Evolutionary conservation across 2,888 invertebrate species (phyloP), one percentile per base, ranked within the genome.

Genomic region (Aphodius sticticus): DNA sequence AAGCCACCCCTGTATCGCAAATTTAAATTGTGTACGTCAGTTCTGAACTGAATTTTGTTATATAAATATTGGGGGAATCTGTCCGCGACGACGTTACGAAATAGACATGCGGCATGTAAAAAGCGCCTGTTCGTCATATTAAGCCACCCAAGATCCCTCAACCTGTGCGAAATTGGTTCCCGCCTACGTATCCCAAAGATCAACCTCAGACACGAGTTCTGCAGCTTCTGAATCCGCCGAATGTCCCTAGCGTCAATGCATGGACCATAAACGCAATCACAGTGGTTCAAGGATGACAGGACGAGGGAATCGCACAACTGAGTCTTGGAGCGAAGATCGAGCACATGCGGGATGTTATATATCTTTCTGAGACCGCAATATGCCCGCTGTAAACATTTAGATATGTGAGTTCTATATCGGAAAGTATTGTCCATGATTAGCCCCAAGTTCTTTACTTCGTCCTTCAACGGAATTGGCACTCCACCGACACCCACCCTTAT

Each of bases 21-120:
- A 76, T 76, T 76, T n/a, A 76, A 14, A 38, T 76, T 76, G 38
- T 76, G 76, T 26, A 76, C 76, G 16, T 76, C 76, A 14, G 37
- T 76, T 14, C 26, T n/a, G n/a, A 76, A 76, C 26, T 16, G 14
- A n/a, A 76, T 76, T 38, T 76, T 76, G 6, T 53, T 16, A 6
- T 76, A 76, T 12, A 76, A 53, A 37, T 38, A 75, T 0, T 16
- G 76, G 36, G 36, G 26, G 37, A 16, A 36, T 16, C 14, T 69
- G 12, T 36, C 16, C 37, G 38, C 14, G 6, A 76, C n/a, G 14
- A 76, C 26, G 15, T n/a, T 76, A 76, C 26, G 76, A 53, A 3
- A 53, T 12, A 53, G 12, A 53, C 9, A 53, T 53, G 9, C 12
- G 9, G 53, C 7, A 53, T 53, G 53, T 5, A 53, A 53, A 12